Base-by-base conservation (phyloP, 2,888 invertebrate genomes). In the Polyploca ridens region DNA sequence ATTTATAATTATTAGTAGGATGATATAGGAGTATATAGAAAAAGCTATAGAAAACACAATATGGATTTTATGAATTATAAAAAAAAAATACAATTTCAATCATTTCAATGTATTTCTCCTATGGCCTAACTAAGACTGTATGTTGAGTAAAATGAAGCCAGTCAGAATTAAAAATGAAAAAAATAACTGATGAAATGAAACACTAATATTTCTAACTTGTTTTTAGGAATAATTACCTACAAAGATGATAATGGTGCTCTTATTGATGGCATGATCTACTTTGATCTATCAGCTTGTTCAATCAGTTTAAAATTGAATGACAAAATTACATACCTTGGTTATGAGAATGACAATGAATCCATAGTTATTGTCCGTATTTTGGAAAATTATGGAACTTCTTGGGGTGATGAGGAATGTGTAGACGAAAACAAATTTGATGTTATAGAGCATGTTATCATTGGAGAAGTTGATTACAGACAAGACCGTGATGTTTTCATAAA, bases 181-280 rank as follows among this genome's bases (percentile, higher is more conserved):
- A 27, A 27, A 27, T 27, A 27, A 27, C 27, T 27, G 27, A 27
- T 27, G 27, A 27, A 27, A 27, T 27, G 27, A 27, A 27, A 27
- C 27, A 27, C 27, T 27, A 27, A 27, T 8, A 38, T 10, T 8
- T 11, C 88, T 90, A 65, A 44, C 19, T 19, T 54, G 10, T 3
- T 54, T 54, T 19, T 82, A 84, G 97, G 97, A 7, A 83, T 89
- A 46, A 90, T 97, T 46, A 96, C 96, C n/a, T 85, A 86, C n/a
- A 74, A 95, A n/a, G 82, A 82, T 7, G 81, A 82, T 8, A 83
- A 92, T 63, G 88, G 90, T 78, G 94, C 95, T 35, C 82, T 95
- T 0, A 96, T 97, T 66, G 96, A 97, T 85, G 91, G 95, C 63
- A 84, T 83, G 46, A 88, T 95, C 65, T 89, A 90, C 69, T 97